Conservation (phyloP, 2,888 invertebrate species). For the Sinentomon sp. region DNA sequence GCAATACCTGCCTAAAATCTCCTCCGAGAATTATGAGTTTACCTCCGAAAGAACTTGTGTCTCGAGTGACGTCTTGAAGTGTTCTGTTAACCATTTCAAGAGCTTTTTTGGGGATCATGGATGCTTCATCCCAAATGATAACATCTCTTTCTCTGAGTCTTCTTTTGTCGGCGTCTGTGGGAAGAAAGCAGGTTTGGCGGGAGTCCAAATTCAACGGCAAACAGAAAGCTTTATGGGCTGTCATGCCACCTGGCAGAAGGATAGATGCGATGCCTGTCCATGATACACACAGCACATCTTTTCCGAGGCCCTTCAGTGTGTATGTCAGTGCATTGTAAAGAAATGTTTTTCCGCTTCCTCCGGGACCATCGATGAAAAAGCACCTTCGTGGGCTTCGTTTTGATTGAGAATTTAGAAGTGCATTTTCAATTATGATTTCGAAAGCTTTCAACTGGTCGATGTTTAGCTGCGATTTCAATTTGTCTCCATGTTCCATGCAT, state of each 20-base stretch:
- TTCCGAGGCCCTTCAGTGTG: too few species aligned
- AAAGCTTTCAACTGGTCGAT: too few species aligned
- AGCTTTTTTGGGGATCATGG: slow-evolving; percentile 14
- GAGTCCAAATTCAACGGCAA: slow-evolving; percentile 10
- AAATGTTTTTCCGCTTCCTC: slow-evolving; percentile 20
- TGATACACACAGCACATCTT: too few species aligned
- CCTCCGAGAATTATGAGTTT: slow-evolving; percentile 10
- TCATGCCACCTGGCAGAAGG: slow-evolving; percentile 15
- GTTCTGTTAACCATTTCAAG: slow-evolving; percentile 14
- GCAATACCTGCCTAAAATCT: slow-evolving; percentile 13
- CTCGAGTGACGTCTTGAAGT: slow-evolving; percentile 13
- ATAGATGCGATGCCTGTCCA: slow-evolving; percentile 14
- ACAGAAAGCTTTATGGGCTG: slow-evolving; percentile 16
- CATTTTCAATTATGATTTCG: too few species aligned
- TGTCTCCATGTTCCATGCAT: too few species aligned
- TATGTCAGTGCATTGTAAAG: slow-evolving; percentile 13
- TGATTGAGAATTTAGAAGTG: too few species aligned
- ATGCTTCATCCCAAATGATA: slow-evolving; percentile 17
- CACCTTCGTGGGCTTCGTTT: too few species aligned
- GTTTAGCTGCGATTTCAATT: too few species aligned
- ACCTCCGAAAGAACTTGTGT: slow-evolving; percentile 11
- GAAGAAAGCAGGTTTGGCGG: too few species aligned
- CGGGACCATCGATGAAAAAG: slow-evolving; percentile 19
- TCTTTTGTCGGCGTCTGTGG: slow-evolving; percentile 7
- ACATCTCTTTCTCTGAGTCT: slow-evolving; percentile 10